phyloP scores from a whole-genome alignment of 2,888 invertebrate species.

The Drosophila koepferae region DNA sequence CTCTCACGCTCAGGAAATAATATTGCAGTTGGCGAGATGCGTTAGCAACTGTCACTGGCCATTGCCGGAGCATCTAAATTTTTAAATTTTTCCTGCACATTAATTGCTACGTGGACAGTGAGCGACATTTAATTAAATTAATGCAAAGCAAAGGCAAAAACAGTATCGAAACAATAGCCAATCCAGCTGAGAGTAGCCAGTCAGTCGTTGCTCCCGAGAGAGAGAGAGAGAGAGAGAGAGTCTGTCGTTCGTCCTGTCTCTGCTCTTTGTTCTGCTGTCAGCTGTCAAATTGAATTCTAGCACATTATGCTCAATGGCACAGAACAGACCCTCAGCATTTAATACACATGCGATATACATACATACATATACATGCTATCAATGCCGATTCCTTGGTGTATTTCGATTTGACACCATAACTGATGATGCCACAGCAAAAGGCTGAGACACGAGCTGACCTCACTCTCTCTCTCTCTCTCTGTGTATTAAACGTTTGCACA shows the following conservation, averaged over 20 bases:
- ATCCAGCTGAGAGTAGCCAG: slow-evolving; percentile 20
- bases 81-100: slow-evolving; percentile 31
- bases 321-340: slow-evolving; percentile 24
- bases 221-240: not conserved
- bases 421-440: slow-evolving; percentile 44
- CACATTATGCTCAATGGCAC: slow-evolving; percentile 41
- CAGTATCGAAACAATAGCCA: slow-evolving; percentile 29
- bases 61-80: slow-evolving; percentile 24
- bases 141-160: slow-evolving; percentile 1
- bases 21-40: slow-evolving; percentile 21
- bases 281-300: slow-evolving; percentile 61
- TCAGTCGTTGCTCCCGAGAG: not conserved
- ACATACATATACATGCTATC: not conserved
- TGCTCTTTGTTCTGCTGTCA: slow-evolving; percentile 50
- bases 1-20: slow-evolving; percentile 36
- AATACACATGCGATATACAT: slow-evolving; percentile 10
- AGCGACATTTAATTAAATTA: slow-evolving; percentile 34
- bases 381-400: slow-evolving; percentile 55
- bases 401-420: slow-evolving; percentile 58
- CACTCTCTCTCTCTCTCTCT: not conserved
- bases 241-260: slow-evolving; percentile 6
- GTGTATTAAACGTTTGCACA: slow-evolving; percentile 47
- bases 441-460: not conserved
- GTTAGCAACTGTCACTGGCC: slow-evolving; percentile 43
- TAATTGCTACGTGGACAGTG: slow-evolving; percentile 9